A percentile compares a stretch with the other conserved stretches of the same genome.
These are phyloP conservation scores for Donacobius atricapilla DNA, from an alignment of 2,113 vertebrate species.

Conservation along the genomic window DNA sequence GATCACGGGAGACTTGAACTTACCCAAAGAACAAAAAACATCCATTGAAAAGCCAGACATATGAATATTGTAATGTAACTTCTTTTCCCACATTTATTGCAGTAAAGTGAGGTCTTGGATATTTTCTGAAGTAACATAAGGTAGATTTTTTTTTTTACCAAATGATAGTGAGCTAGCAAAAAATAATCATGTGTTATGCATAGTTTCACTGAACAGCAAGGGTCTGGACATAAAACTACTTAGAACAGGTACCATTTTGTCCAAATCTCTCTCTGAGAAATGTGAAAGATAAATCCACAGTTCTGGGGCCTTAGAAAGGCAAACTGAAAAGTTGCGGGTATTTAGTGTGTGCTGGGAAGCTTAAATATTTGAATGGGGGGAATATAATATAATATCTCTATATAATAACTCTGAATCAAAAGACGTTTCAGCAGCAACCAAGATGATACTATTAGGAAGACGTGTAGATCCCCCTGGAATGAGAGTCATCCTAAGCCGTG, in stretches of 20 bases:
- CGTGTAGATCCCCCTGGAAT: not conserved
- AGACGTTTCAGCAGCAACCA: not conserved
- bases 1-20: not conserved
- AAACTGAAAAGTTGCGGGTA: not conserved
- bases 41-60: not conserved
- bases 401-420: not conserved
- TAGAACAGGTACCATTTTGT: not conserved
- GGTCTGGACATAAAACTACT: not conserved
- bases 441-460: not conserved
- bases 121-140: not conserved
- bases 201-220: not conserved
- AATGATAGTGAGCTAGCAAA: not conserved
- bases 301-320: not conserved
- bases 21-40: not conserved
- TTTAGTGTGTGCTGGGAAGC: not conserved
- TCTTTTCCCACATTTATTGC: not conserved
- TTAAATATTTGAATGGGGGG: not conserved
- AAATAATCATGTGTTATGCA: not conserved
- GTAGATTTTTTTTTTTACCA: not conserved
- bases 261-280: not conserved
- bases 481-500: not conserved
- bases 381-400: not conserved
- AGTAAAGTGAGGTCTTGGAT: not conserved
- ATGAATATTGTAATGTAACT: rapidly evolving
- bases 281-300: not conserved